These are phyloP conservation scores for Oscheius sp. DNA, from an alignment of 2,888 invertebrate species.

Conservation along the genomic window DNA sequence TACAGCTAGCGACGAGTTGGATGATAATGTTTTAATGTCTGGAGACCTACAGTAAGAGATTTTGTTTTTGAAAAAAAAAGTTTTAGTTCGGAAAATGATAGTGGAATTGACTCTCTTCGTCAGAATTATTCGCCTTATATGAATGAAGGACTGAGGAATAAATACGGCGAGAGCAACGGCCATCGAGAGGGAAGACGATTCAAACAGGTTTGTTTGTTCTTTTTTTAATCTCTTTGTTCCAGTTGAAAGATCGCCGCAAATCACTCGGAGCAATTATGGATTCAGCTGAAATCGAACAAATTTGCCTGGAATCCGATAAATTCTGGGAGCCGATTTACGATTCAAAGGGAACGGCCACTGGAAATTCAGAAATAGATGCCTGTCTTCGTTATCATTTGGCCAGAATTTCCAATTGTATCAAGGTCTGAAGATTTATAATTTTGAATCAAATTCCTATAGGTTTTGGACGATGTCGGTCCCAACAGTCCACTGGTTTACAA, in stretches of 20 bases:
- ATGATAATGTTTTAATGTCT: constrained; percentile 59
- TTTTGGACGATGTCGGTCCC: constrained; percentile 45
- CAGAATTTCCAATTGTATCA: constrained; percentile 48
- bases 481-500: constrained; percentile 73
- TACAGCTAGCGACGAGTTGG: constrained; percentile 57
- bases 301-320: constrained; percentile 51
- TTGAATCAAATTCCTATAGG: constrained; percentile 35
- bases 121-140: constrained; percentile 63
- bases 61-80: neutral
- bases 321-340: constrained; percentile 42
- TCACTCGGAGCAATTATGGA: constrained; percentile 61
- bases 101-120: constrained; percentile 66
- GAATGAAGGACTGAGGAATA: constrained; percentile 33
- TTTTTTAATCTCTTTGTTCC: no score
- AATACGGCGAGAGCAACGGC: constrained; percentile 37
- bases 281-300: constrained; percentile 50
- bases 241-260: constrained; percentile 61
- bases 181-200: constrained; percentile 45
- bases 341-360: constrained; percentile 47
- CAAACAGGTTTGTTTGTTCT: constrained; percentile 31
- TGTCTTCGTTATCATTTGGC: constrained; percentile 63
- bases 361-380: constrained; percentile 59
- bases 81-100: constrained; percentile 65
- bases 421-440: constrained; percentile 37
- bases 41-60: constrained; percentile 44